These are phyloP conservation scores for Poicephalus gulielmi DNA, from an alignment of 2,113 vertebrate species.

Conservation along the genomic window DNA sequence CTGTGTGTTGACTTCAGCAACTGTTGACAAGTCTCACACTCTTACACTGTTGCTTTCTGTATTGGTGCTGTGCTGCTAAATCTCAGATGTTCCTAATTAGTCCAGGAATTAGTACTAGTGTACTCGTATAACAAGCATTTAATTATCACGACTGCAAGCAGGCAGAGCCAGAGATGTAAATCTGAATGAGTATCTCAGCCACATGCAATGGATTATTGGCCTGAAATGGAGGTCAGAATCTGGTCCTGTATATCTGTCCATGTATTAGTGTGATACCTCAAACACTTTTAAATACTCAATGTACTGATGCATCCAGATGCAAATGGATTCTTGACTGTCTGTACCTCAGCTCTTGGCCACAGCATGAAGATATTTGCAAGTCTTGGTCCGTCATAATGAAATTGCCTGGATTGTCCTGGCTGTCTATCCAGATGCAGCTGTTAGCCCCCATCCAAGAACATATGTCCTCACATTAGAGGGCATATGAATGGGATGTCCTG, in stretches of 20 bases:
- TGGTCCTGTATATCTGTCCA: not conserved
- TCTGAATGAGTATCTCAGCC: not conserved
- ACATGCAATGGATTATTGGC: not conserved
- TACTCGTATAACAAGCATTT: not conserved
- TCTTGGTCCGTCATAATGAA: not conserved
- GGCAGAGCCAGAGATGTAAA: not conserved
- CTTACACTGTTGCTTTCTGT: not conserved
- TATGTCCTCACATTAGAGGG: not conserved
- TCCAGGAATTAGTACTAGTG: not conserved
- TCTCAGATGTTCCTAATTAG: not conserved
- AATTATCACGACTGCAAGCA: not conserved
- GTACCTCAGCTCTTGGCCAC: not conserved
- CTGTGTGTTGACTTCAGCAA: not conserved
- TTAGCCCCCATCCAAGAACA: not conserved
- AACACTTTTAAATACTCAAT: not conserved
- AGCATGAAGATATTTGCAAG: not conserved
- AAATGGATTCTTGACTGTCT: not conserved
- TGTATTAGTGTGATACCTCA: not conserved
- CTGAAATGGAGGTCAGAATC: not conserved
- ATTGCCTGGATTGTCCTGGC: not conserved
- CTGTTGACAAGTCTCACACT: not conserved
- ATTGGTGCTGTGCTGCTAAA: not conserved
- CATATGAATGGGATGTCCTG: not conserved
- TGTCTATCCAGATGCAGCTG: not conserved
- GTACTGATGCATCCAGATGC: not conserved